Conservation (phyloP, 2,797 vertebrate species). For the Anolis apletophallus region DNA sequence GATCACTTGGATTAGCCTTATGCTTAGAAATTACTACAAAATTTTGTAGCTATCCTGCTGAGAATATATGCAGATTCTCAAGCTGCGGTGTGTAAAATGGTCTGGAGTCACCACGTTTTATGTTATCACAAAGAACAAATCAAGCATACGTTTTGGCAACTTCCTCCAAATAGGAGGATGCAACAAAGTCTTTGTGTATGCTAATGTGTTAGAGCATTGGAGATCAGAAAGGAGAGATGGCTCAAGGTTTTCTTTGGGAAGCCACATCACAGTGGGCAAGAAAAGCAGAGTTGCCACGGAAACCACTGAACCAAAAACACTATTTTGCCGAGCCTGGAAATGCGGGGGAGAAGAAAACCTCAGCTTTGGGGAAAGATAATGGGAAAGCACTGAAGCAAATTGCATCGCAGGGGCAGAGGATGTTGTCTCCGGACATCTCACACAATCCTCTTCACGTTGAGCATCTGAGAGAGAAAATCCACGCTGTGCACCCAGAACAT, state of each 20-base stretch:
- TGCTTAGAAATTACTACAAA: too few relatives aligned
- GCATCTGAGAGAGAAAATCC: neutral
- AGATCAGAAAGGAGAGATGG: neutral
- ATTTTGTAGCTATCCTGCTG: too few relatives aligned
- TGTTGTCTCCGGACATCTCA: neutral
- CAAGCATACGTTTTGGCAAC: too few relatives aligned
- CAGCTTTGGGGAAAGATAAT: neutral
- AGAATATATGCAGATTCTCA: too few relatives aligned
- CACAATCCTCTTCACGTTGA: too few relatives aligned
- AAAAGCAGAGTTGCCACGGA: conserved; percentile 8
- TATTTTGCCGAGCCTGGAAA: neutral
- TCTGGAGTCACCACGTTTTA: too few relatives aligned
- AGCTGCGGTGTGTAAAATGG: too few relatives aligned
- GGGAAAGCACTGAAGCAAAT: neutral
- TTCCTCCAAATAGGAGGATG: too few relatives aligned
- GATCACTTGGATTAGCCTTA: too few relatives aligned
- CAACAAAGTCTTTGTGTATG: too few relatives aligned
- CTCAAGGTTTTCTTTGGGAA: neutral
- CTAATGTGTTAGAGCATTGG: too few relatives aligned
- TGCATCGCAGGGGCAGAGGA: neutral
- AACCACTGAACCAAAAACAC: neutral
- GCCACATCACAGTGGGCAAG: conserved; percentile 1
- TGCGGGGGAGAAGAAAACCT: neutral
- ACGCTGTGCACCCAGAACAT: neutral
- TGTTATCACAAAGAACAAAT: too few relatives aligned